Percentiles rank a stretch among this genome's conserved stretches.
Evolutionary conservation across 2,797 vertebrate species (phyloP).

Genomic region (Ciconia nigra): DNA sequence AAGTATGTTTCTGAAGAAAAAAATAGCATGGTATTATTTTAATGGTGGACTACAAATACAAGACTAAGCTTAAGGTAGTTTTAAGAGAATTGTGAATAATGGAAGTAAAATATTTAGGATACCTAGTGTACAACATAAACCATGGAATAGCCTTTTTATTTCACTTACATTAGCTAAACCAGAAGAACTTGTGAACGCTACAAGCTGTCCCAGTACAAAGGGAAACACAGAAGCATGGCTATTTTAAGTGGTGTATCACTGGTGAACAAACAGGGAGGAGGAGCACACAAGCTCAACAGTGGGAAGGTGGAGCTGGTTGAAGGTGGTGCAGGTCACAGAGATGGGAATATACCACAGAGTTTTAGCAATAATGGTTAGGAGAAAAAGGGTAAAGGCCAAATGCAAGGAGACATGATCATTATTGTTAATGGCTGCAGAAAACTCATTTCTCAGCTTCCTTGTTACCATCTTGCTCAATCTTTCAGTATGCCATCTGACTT

Average conservation of each 20-base stretch:
- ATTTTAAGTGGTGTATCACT: background rate
- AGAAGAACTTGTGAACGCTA: background rate
- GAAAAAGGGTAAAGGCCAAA: background rate
- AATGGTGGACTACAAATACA: background rate
- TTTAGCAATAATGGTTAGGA: background rate
- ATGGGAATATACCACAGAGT: rapidly evolving
- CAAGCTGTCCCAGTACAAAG: background rate
- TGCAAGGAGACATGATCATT: rapidly evolving
- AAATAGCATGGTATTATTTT: background rate
- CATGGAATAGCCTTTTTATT: background rate
- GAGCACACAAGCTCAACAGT: background rate
- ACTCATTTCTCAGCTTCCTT: background rate
- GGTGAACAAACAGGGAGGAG: background rate
- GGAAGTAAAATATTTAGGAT: background rate
- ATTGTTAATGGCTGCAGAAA: background rate
- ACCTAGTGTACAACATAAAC: background rate
- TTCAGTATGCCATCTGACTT: background rate
- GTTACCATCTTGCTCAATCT: background rate
- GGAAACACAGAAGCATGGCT: background rate
- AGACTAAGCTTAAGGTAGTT: background rate
- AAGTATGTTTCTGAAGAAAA: background rate
- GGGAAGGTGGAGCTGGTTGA: background rate
- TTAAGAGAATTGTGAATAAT: background rate
- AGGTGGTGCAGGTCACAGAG: rapidly evolving
- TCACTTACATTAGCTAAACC: background rate